Conservation (phyloP, 1,140 invertebrate species). For the Conus ventricosus region DNA sequence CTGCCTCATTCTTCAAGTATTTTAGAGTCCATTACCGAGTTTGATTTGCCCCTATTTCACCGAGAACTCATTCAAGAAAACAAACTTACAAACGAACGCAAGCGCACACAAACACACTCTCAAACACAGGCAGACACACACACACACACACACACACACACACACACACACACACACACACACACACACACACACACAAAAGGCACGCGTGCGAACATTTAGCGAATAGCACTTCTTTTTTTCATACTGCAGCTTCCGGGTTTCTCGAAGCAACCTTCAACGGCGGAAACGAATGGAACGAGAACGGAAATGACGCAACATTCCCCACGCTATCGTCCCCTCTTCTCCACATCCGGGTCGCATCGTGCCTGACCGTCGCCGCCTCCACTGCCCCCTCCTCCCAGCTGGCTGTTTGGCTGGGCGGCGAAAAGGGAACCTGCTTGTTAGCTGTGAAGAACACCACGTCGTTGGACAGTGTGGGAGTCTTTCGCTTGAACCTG, state of each 20-base stretch:
- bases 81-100: too few relatives aligned
- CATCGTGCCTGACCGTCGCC: neutral
- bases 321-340: neutral
- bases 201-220: too few relatives aligned
- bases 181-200: too few relatives aligned
- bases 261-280: neutral
- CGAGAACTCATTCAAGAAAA: too few relatives aligned
- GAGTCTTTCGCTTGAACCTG: neutral
- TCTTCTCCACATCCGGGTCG: neutral
- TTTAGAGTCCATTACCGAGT: too few relatives aligned
- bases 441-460: neutral
- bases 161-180: too few relatives aligned
- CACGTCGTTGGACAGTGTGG: neutral
- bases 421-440: neutral
- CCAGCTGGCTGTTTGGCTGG: neutral
- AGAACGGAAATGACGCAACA: neutral
- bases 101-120: too few relatives aligned
- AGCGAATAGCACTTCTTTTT: neutral
- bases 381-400: neutral
- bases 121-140: too few relatives aligned
- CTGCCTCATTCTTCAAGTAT: too few relatives aligned
- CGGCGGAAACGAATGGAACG: neutral
- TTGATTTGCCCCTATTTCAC: too few relatives aligned
- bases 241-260: neutral
- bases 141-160: too few relatives aligned